A percentile compares a stretch with the other conserved stretches of the same genome.
Conservation (phyloP, 2,797 vertebrate species). For the Ceryle rudis region DNA sequence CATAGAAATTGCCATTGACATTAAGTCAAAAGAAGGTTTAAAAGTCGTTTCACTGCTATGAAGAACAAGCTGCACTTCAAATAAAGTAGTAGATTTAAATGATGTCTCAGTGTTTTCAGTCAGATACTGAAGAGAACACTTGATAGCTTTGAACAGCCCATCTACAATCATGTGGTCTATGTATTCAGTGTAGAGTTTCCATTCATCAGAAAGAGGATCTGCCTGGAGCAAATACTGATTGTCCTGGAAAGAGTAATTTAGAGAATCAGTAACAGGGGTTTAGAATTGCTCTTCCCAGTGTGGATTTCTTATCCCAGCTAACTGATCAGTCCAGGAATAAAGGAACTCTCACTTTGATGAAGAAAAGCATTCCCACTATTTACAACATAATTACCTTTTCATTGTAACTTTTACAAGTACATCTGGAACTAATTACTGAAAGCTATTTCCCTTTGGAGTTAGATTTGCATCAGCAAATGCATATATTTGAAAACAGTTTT, state of each 20-base stretch:
- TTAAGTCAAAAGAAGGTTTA: constrained; percentile 79
- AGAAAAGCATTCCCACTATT: constrained; percentile 52
- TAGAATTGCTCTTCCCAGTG: constrained; percentile 39
- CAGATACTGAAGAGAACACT: constrained; percentile 85
- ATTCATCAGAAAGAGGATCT: constrained; percentile 80
- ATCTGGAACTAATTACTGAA: constrained; percentile 55
- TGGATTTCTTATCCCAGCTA: constrained; percentile 54
- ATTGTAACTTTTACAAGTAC: constrained; percentile 55
- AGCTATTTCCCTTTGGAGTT: constrained; percentile 30
- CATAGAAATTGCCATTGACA: constrained; percentile 82
- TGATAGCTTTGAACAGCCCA: constrained; percentile 81
- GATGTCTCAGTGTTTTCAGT: constrained; percentile 83
- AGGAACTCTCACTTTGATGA: constrained; percentile 56
- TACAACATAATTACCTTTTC: constrained; percentile 61
- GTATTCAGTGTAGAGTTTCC: constrained; percentile 82
- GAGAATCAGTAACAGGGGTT: constrained; percentile 61
- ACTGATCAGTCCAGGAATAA: constrained; percentile 57
- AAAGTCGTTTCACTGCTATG: constrained; percentile 80
- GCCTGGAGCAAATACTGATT: constrained; percentile 84
- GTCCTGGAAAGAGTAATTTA: constrained; percentile 79
- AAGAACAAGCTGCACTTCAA: constrained; percentile 84
- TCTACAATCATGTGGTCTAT: constrained; percentile 83
- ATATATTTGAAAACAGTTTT: constrained; percentile 41
- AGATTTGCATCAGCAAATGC: constrained; percentile 41
- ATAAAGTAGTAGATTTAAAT: constrained; percentile 77